Evolutionary conservation across 2,113 vertebrate species (phyloP).

Genomic region (Saccopteryx leptura): DNA sequence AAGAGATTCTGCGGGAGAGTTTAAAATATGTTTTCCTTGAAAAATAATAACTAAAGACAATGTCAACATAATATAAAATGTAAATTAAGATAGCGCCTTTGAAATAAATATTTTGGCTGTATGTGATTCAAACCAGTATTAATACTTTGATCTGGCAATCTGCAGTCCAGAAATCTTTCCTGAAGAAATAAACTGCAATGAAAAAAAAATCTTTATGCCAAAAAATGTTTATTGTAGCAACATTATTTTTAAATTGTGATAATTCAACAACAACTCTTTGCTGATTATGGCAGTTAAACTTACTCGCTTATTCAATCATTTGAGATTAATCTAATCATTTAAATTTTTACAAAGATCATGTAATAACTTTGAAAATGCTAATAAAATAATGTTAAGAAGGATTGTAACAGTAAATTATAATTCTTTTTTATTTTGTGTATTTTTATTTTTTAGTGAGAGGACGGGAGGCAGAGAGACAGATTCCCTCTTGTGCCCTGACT

Average conservation of each 20-base stretch:
- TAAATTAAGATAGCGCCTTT: constrained; percentile 8
- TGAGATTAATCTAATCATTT: background rate
- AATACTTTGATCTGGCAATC: constrained; percentile 58
- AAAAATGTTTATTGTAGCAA: background rate
- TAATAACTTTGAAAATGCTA: constrained; percentile 26
- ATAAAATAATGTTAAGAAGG: constrained; percentile 29
- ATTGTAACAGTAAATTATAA: background rate
- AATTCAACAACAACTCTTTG: background rate
- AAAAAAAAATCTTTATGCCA: constrained; percentile 12
- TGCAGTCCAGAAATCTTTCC: constrained; percentile 25
- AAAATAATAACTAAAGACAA: constrained; percentile 18
- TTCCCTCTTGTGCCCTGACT: too few relatives aligned
- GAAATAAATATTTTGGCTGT: constrained; percentile 47
- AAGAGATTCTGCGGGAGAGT: background rate
- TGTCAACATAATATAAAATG: constrained; percentile 24
- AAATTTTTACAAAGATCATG: constrained; percentile 10
- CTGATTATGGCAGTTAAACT: constrained; percentile 27
- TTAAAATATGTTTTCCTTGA: constrained; percentile 46
- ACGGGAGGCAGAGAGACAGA: too few relatives aligned
- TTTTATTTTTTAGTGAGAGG: too few relatives aligned
- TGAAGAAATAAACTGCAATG: constrained; percentile 55
- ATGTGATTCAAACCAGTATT: constrained; percentile 7
- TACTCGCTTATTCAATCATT: background rate
- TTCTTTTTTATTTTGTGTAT: background rate
- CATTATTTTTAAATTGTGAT: constrained; percentile 26